A percentile compares a stretch with the other conserved stretches of the same genome.
phyloP scores from a whole-genome alignment of 1,140 invertebrate genomes.

The Drosophila albomicans region DNA sequence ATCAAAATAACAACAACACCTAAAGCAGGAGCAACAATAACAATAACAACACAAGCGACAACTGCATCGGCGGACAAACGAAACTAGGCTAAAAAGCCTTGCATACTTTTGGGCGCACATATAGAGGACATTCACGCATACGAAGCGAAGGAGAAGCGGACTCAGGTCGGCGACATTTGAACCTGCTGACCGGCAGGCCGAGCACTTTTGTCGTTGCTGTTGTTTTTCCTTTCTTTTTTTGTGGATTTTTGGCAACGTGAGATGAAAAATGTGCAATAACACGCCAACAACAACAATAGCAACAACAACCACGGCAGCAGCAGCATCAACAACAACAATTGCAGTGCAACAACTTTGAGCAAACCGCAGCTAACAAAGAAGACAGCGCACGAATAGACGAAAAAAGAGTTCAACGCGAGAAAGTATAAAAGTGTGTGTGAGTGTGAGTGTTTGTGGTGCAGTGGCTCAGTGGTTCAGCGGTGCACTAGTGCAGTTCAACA shows the following conservation, averaged over 20 bases:
- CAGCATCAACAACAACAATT: slow-evolving; percentile 10
- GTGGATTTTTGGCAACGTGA: slow-evolving; percentile 43
- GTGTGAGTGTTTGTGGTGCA: background rate
- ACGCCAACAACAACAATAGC: slow-evolving; percentile 30
- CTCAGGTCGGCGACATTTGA: slow-evolving; percentile 80
- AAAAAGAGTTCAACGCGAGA: slow-evolving; percentile 61
- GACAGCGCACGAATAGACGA: slow-evolving; percentile 15
- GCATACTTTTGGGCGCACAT: slow-evolving; percentile 70
- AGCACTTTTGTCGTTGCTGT: slow-evolving; percentile 24
- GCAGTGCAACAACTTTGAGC: slow-evolving; percentile 22
- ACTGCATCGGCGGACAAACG: slow-evolving; percentile 36
- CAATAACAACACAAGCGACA: slow-evolving; percentile 2
- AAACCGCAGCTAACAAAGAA: slow-evolving; percentile 34
- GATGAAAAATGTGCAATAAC: slow-evolving; percentile 68
- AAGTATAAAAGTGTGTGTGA: background rate
- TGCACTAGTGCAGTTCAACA: slow-evolving; percentile 71
- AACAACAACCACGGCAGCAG: slow-evolving; percentile 30
- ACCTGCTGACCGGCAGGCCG: slow-evolving; percentile 66
- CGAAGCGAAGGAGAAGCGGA: background rate
- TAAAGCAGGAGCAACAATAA: slow-evolving; percentile 33
- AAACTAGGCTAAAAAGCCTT: slow-evolving; percentile 79
- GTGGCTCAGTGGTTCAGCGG: slow-evolving; percentile 10
- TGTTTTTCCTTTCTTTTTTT: slow-evolving; percentile 19
- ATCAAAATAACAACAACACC: slow-evolving; percentile 33
- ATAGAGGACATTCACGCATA: slow-evolving; percentile 1